phyloP scores from a whole-genome alignment of 2,888 invertebrate genomes.

The Rhamnusium bicolor region DNA sequence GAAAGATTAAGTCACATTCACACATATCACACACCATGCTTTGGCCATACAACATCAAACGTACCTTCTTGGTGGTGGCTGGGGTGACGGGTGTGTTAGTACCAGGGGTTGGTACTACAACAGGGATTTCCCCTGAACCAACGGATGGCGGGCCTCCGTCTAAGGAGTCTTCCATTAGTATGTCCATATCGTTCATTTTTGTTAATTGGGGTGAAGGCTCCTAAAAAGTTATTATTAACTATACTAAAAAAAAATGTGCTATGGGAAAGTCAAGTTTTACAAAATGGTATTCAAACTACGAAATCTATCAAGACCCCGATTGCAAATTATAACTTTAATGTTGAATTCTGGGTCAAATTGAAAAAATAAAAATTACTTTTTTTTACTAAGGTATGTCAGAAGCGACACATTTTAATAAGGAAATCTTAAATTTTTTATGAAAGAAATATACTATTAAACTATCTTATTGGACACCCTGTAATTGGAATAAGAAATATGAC shows the following conservation, averaged over 20 bases:
- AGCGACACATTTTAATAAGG: too few relatives aligned
- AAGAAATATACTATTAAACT: too few relatives aligned
- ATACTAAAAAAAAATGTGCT: background rate
- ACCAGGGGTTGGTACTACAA: slow-evolving; percentile 67
- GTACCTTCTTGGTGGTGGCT: slow-evolving; percentile 50
- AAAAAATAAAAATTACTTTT: too few relatives aligned
- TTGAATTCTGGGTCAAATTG: too few relatives aligned
- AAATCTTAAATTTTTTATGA: too few relatives aligned
- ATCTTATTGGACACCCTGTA: too few relatives aligned
- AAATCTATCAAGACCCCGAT: too few relatives aligned
- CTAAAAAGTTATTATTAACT: slow-evolving; percentile 65
- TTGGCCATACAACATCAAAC: slow-evolving; percentile 19
- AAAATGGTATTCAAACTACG: background rate
- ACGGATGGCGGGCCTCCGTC: slow-evolving; percentile 88
- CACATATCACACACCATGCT: slow-evolving; percentile 16
- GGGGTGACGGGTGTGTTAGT: slow-evolving; percentile 59
- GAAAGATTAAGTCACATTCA: slow-evolving; percentile 27
- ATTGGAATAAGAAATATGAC: too few relatives aligned
- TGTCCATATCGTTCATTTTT: slow-evolving; percentile 77
- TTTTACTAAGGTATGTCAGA: too few relatives aligned
- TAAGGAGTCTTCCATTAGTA: slow-evolving; percentile 84
- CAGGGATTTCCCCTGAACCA: slow-evolving; percentile 83
- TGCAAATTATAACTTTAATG: too few relatives aligned
- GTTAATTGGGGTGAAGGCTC: slow-evolving; percentile 75
- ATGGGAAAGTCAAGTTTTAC: background rate